These are phyloP conservation scores for Hemicrepidius hirtus DNA, from an alignment of 2,888 invertebrate genomes.

Conservation along the genomic window DNA sequence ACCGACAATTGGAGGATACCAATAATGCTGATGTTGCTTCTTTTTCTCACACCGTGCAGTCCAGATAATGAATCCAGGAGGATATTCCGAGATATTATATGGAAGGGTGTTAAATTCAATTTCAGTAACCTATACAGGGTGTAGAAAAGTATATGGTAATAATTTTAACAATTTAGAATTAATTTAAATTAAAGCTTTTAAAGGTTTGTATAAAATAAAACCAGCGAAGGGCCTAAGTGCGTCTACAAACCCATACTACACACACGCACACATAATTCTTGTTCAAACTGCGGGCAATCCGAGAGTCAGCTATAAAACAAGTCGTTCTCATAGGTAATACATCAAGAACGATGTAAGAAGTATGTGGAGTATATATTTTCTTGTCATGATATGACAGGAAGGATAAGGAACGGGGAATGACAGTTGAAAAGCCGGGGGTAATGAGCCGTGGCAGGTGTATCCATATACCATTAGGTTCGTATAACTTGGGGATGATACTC, in stretches of 20 bases:
- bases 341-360: slow-evolving; percentile 45
- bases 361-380: slow-evolving; percentile 47
- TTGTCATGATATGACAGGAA: slow-evolving; percentile 48
- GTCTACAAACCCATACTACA: too few relatives aligned
- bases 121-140: too few relatives aligned
- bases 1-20: slow-evolving; percentile 23
- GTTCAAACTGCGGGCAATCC: slow-evolving; percentile 2
- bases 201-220: too few relatives aligned
- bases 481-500: slow-evolving; percentile 49
- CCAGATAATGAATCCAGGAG: neutral
- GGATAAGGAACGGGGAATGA: slow-evolving; percentile 55
- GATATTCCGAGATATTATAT: neutral
- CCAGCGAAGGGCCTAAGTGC: too few relatives aligned
- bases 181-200: too few relatives aligned
- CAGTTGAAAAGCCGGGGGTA: slow-evolving; percentile 60
- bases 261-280: slow-evolving; percentile 23
- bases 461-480: slow-evolving; percentile 57
- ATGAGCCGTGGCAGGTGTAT: slow-evolving; percentile 61
- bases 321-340: slow-evolving; percentile 42
- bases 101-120: too few relatives aligned
- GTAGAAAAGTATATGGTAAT: too few relatives aligned
- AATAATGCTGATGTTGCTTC: slow-evolving; percentile 34
- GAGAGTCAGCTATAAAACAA: slow-evolving; percentile 31
- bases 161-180: too few relatives aligned
- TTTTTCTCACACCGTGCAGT: slow-evolving; percentile 4